A percentile compares a stretch with the other conserved stretches of the same genome.
phyloP scores from a whole-genome alignment of 2,113 vertebrate species.

The Calypte anna region DNA sequence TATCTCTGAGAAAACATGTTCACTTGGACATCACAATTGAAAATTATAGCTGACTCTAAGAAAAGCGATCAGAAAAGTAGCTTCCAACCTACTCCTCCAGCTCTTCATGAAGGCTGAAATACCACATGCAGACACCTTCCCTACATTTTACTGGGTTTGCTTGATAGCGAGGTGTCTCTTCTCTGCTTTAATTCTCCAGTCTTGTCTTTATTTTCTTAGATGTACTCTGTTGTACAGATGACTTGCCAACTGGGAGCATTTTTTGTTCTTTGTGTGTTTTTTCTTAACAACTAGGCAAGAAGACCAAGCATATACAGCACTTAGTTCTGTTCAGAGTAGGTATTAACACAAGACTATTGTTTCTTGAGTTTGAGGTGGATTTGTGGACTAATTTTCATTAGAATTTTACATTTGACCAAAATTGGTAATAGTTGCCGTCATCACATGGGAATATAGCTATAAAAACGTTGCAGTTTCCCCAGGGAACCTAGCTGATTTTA shows the following conservation, averaged over 20 bases:
- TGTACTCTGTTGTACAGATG: neutral
- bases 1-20: slow-evolving; percentile 37
- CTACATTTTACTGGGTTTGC: neutral
- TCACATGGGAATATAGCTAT: slow-evolving; percentile 40
- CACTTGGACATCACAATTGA: neutral
- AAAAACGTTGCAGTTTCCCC: slow-evolving; percentile 23
- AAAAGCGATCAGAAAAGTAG: neutral
- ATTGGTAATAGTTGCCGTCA: slow-evolving; percentile 27
- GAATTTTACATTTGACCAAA: slow-evolving; percentile 48
- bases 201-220: neutral
- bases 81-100: neutral
- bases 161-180: neutral
- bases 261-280: neutral
- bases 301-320: neutral
- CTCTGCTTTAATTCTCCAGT: neutral
- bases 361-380: neutral
- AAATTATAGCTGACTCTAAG: slow-evolving; percentile 3
- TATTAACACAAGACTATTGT: neutral
- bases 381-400: slow-evolving; percentile 5
- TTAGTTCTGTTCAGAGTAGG: neutral
- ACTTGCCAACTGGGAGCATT: neutral
- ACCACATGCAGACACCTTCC: neutral
- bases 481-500: slow-evolving; percentile 22
- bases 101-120: neutral
- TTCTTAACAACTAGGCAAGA: neutral